phyloP scores from a whole-genome alignment of 2,797 vertebrate genomes.

The Philypnodon macrostomus region DNA sequence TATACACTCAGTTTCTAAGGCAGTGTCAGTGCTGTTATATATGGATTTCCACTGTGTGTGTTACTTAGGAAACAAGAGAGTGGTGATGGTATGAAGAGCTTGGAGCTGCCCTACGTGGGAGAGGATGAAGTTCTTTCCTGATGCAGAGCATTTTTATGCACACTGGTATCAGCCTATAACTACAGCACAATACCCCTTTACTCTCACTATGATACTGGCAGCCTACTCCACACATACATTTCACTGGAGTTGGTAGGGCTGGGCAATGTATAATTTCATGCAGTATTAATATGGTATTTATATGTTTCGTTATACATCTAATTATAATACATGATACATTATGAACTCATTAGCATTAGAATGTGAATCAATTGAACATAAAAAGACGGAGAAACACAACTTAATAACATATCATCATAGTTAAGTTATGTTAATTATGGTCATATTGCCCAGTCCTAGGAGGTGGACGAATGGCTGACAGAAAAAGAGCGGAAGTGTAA shows the following conservation, averaged over 20 bases:
- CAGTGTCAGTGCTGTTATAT: slow-evolving; percentile 7
- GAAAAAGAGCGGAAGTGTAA: slow-evolving; percentile 11
- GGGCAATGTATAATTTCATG: no score
- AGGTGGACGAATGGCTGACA: slow-evolving; percentile 19
- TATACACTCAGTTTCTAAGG: slow-evolving; percentile 4
- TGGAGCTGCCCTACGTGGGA: slow-evolving; percentile 82
- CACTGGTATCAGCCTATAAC: slow-evolving; percentile 29
- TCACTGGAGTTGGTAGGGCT: no score
- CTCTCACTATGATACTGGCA: slow-evolving; percentile 36
- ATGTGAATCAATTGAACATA: no score
- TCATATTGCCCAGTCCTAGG: no score
- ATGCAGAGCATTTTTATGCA: slow-evolving; percentile 57
- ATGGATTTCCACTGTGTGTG: slow-evolving; percentile 38
- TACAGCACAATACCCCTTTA: slow-evolving; percentile 55
- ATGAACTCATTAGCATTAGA: no score
- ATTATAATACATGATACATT: no score
- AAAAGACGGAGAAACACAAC: no score
- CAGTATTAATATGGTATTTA: no score
- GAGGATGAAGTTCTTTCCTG: slow-evolving; percentile 89
- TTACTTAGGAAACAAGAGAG: slow-evolving; percentile 89
- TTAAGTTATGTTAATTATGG: no score
- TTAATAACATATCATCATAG: no score
- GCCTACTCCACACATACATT: slow-evolving; percentile 14
- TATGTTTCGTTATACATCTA: no score
- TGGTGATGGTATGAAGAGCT: slow-evolving; percentile 80